Base-by-base conservation (phyloP, 2,888 invertebrate species). In the Synanthedon formicaeformis region DNA sequence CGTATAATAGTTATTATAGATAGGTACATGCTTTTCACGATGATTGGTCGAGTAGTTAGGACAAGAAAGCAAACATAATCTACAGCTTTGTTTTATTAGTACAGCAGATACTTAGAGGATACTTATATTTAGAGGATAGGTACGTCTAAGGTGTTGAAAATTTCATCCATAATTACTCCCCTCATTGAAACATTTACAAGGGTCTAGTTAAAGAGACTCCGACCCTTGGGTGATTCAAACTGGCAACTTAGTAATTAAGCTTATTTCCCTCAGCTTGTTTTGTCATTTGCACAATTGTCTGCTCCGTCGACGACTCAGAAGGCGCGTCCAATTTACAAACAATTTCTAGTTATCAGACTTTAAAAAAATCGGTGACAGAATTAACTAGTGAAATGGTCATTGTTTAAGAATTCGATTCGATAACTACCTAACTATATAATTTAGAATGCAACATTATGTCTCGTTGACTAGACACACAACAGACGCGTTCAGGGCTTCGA, bases 201-300 rank as follows among this genome's bases (percentile, higher is more conserved):
- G 75, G 75, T 71, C 75, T 78, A 70, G 73, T 81, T 68, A 75
- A 75, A 67, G 63, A 66, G 67, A 67, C 72, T 73, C 73, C 65
- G 71, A 66, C 71, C 77, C 73, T 75, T 70, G 66, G 73, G 69
- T 69, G 74, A 74, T 67, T 75, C 66, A 73, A 75, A 78, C 81
- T 70, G 63, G 69, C 75, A 80, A 82, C 76, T 79, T 73, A 71
- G 75, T 86, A 82, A 84, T 83, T 83, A 81, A 82, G 82, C 83
- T 81, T 77, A 84, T 85, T 84, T 84, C 71, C 34, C 75, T 69
- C 62, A 62, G 62, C 69, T 77, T 80, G 79, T 79, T 80, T 75
- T 73, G 73, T 77, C 71, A 70, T 78, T 52, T 56, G 58, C 61
- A 54, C 56, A 60, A 60, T 67, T 62, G 62, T 62, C 57, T 66